A percentile compares a stretch with the other conserved stretches of the same genome.
Evolutionary conservation across 1,140 invertebrate species (phyloP).

Genomic region (Tetragnatha versicolor): DNA sequence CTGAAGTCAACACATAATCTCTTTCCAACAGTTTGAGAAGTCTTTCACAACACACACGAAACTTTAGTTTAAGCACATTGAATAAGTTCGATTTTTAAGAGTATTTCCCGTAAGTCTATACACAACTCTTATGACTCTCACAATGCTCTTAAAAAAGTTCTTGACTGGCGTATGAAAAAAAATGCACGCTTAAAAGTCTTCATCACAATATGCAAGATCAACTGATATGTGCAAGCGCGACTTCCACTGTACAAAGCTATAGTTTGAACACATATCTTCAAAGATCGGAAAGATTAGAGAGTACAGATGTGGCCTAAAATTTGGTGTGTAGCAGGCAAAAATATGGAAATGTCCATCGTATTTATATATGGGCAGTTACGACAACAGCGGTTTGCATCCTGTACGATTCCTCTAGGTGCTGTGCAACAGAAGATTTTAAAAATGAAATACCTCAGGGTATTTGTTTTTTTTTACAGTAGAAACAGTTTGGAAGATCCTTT

Average conservation of each 20-base stretch:
- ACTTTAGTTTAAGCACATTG: too few species aligned
- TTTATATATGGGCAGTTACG: slow-evolving; percentile 2
- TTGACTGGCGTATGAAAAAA: slow-evolving; percentile 31
- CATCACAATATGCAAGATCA: slow-evolving; percentile 28
- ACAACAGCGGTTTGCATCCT: slow-evolving; percentile 1
- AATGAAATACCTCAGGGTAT: slow-evolving; percentile 33
- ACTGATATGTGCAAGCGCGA: slow-evolving; percentile 52
- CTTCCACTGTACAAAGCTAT: slow-evolving; percentile 33
- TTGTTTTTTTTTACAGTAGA: neutral
- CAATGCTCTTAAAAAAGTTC: neutral
- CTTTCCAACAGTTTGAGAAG: too few species aligned
- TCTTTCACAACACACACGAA: too few species aligned
- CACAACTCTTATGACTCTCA: too few species aligned
- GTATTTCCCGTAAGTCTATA: too few species aligned
- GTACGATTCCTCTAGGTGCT: too few species aligned
- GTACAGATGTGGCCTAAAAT: neutral
- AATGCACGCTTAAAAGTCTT: slow-evolving; percentile 14
- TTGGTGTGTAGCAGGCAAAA: neutral
- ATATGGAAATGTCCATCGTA: too few species aligned
- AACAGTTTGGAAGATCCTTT: too few species aligned
- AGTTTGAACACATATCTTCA: slow-evolving; percentile 13
- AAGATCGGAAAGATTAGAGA: slow-evolving; percentile 8
- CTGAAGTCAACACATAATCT: too few species aligned
- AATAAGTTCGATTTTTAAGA: too few species aligned
- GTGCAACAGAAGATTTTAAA: slow-evolving; percentile 6